Evolutionary conservation across 1,140 invertebrate genomes (phyloP), one percentile per base, ranked within the genome.

Genomic region (Pseudomyrmex flavicornis): DNA sequence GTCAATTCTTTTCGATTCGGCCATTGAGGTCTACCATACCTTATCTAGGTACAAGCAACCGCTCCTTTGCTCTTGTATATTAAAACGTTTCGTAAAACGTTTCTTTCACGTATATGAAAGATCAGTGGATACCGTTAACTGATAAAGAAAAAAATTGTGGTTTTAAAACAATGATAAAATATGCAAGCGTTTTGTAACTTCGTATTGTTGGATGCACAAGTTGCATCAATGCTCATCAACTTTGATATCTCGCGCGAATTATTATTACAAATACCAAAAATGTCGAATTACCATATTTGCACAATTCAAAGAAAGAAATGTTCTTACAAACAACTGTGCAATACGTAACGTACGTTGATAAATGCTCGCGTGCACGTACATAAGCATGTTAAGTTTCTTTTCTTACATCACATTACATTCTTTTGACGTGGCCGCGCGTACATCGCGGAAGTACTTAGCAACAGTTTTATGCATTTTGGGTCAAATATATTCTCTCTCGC

Each of bases 31-130:
- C 26, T 69, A 79, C 69, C 10, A 17, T 70, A 7, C 12, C 44
- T 79, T 77, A 77, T 68, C 63, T 69, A 58, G 7, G 65, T 9
- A 26, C 58, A 54, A 79, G n/a, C 75, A 69, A 17, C 15, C 52
- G 75, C 44, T 59, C 1, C 3, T 69, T 73, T n/a, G 12, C 17
- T 44, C 7, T 44, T 35, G 5, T 56, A n/a, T 4, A 50, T 56
- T 44, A 56, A 44, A 8, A 22, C 22, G 48, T 12, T 12, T 69
- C 20, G 75, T 35, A 35, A 35, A 35, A 46, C 50, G 58, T 75
- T 59, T 63, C 35, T n/a, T 17, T 59, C 26, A 52, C 12, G 22
- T 46, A 44, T 75, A 75, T 26, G 22, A 68, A 68, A 66, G 46
- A 50, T 76, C 46, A 20, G 10, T 76, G 15, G 3, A 35, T 35